Evolutionary conservation across 1,140 invertebrate genomes (phyloP).

Genomic region (Centruroides vittatus): DNA sequence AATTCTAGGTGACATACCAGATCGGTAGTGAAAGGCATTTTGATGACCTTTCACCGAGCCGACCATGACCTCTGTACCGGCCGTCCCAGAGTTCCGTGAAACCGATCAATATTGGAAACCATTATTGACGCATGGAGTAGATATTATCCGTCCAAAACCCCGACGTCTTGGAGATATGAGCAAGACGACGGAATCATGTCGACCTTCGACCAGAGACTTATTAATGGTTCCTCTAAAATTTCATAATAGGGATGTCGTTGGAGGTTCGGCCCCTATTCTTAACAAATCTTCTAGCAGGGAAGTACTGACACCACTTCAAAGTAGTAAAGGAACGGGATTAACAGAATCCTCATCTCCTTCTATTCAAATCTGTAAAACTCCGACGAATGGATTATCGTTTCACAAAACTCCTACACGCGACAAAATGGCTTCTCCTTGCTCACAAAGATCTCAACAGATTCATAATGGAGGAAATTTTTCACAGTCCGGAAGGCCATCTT

Average conservation of each 20-base stretch:
- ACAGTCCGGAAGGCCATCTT: neutral
- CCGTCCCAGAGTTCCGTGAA: slow-evolving; percentile 31
- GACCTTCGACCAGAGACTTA: too few species aligned
- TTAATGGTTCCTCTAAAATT: neutral
- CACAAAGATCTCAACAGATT: neutral
- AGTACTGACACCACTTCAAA: neutral
- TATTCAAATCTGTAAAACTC: neutral
- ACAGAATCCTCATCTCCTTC: neutral
- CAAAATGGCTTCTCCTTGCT: neutral
- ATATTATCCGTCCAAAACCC: slow-evolving; percentile 72
- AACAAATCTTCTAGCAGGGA: neutral
- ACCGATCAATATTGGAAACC: slow-evolving; percentile 47
- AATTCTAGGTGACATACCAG: neutral
- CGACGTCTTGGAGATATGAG: slow-evolving; percentile 27
- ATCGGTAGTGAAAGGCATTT: neutral
- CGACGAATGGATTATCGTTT: neutral
- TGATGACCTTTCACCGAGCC: slow-evolving; percentile 5
- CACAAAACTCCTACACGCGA: neutral
- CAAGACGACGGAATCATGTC: neutral
- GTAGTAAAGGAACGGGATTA: neutral
- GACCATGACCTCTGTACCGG: slow-evolving; percentile 15
- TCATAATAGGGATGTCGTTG: neutral
- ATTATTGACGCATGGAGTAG: slow-evolving; percentile 41
- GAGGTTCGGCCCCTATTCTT: slow-evolving; percentile 18
- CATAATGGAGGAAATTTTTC: neutral